Percentiles rank a stretch among this genome's conserved stretches.
These are phyloP conservation scores for Phragmatobia fuliginosa DNA, from an alignment of 2,888 invertebrate genomes.

Conservation along the genomic window DNA sequence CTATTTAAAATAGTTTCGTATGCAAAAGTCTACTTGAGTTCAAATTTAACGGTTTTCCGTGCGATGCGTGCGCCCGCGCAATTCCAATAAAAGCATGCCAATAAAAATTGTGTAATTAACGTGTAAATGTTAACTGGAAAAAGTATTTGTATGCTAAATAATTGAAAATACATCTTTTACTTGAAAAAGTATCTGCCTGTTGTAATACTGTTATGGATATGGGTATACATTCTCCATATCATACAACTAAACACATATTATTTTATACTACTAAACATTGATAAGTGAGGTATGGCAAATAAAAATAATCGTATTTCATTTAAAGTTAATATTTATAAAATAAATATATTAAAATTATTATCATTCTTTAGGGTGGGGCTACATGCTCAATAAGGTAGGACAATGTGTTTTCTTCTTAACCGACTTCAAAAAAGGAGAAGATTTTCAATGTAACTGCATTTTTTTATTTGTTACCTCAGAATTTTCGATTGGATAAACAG, in stretches of 20 bases:
- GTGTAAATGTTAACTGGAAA: background rate
- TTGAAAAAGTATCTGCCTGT: background rate
- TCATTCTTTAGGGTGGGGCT: background rate
- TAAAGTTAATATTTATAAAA: background rate
- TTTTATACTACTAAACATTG: background rate
- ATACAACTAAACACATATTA: background rate
- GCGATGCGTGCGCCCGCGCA: constrained; percentile 45
- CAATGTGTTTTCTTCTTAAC: background rate
- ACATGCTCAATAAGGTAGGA: background rate
- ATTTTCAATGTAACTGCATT: too few relatives aligned
- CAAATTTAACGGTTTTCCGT: constrained; percentile 47
- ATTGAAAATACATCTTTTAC: background rate
- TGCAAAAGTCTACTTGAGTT: constrained; percentile 31
- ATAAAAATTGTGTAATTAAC: constrained; percentile 35
- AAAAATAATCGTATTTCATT: background rate
- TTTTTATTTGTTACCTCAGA: too few relatives aligned
- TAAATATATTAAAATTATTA: background rate
- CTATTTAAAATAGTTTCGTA: constrained; percentile 24
- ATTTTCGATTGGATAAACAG: too few relatives aligned
- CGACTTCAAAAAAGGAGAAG: too few relatives aligned
- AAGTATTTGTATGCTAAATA: background rate
- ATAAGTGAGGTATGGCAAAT: background rate
- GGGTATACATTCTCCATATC: background rate
- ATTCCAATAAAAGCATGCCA: constrained; percentile 51
- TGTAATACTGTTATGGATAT: background rate